Percentiles rank a stretch among this genome's conserved stretches.
Evolutionary conservation across 2,113 vertebrate genomes (phyloP).

Genomic region (Pteruthius melanotis): DNA sequence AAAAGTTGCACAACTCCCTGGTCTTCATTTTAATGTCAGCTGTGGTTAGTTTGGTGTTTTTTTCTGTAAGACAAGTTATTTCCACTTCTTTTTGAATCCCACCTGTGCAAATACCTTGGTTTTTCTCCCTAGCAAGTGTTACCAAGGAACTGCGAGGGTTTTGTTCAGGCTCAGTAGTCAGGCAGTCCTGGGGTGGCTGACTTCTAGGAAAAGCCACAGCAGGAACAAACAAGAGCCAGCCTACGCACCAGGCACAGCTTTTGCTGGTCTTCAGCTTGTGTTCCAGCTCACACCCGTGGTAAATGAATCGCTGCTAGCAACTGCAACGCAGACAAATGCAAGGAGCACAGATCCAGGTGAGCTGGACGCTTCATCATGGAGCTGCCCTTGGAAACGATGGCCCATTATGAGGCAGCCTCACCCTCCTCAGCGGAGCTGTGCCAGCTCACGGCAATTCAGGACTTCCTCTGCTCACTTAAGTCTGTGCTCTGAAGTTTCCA

Average conservation of each 20-base stretch:
- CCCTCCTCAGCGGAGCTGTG: not conserved
- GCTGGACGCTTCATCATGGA: not conserved
- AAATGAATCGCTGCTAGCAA: not conserved
- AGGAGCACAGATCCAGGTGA: not conserved
- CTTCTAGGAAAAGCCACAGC: constrained; percentile 20
- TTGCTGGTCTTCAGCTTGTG: not conserved
- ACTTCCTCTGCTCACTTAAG: not conserved
- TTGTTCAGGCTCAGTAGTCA: not conserved
- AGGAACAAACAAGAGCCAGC: not conserved
- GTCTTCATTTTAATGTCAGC: not conserved
- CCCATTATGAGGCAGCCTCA: not conserved
- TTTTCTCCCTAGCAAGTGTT: not conserved
- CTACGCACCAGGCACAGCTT: not conserved
- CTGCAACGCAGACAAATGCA: not conserved
- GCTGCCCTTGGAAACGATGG: not conserved
- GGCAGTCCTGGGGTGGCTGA: not conserved
- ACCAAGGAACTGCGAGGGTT: not conserved
- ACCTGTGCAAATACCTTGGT: not conserved
- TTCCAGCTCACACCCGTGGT: not conserved
- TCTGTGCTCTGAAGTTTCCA: not conserved
- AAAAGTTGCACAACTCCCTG: not conserved
- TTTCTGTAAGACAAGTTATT: not conserved
- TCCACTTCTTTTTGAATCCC: not conserved
- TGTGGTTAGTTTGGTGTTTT: not conserved
- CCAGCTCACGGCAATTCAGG: not conserved